phyloP scores from a whole-genome alignment of 1,140 invertebrate species.

The Macrocentrus cingulum region DNA sequence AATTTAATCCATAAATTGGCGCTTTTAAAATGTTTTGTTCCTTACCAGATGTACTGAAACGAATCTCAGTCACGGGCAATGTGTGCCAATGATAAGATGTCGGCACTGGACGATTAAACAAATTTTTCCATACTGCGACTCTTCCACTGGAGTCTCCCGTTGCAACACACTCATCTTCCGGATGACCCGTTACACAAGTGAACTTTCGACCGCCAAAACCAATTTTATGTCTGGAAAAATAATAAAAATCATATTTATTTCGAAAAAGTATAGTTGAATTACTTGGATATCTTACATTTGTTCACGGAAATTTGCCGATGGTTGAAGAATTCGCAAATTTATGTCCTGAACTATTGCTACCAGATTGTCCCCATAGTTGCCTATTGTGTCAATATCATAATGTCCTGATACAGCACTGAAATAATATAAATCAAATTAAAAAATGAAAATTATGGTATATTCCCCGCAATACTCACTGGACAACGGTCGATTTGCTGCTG shows the following conservation, averaged over 20 bases:
- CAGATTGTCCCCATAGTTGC: conserved; percentile 51
- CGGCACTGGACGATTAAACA: conserved; percentile 53
- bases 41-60: conserved; percentile 70
- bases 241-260: conserved; percentile 35
- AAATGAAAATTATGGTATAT: neutral
- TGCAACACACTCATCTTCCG: conserved; percentile 67
- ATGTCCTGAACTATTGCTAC: conserved; percentile 44
- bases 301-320: conserved; percentile 39
- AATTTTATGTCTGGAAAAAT: conserved; percentile 48
- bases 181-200: conserved; percentile 68
- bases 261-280: conserved; percentile 39
- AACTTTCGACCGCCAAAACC: conserved; percentile 50
- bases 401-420: conserved; percentile 35
- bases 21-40: neutral
- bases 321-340: conserved; percentile 45
- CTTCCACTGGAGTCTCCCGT: conserved; percentile 71
- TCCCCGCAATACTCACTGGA: conserved; percentile 29
- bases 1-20: conserved; percentile 12
- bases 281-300: conserved; percentile 38
- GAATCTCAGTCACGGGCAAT: conserved; percentile 69
- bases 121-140: conserved; percentile 68
- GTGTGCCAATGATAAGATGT: conserved; percentile 79
- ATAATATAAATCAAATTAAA: conserved; percentile 2
- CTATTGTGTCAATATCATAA: conserved; percentile 51
- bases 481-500: conserved; percentile 26